Evolutionary conservation across 1,140 invertebrate species (phyloP), one percentile per base, ranked within the genome.

Genomic region (Papilio machaon): DNA sequence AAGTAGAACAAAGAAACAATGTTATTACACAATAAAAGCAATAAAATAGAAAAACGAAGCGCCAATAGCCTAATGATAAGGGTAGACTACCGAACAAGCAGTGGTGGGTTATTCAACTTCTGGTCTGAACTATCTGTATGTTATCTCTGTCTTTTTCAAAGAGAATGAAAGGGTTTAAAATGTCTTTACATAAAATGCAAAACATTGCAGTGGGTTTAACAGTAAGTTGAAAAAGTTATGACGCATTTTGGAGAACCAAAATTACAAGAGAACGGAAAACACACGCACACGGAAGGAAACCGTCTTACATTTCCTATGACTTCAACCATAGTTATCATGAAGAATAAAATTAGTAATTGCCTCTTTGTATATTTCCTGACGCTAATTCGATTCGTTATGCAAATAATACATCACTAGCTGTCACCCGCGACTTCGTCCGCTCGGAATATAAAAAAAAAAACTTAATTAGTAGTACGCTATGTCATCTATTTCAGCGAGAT

Each of bases 1-100:
- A 52, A 30, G 46, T 76, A 49, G 74, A 70, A 70, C 64, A 70
- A 70, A 70, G 64, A 70, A 38, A 70, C 64, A 70, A 70, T 70
- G 7, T 15, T 15, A 70, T 70, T 70, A 15, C 64, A 70, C 64
- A 70, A 70, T 70, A 70, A 15, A 70, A 35, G 30, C 64, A 70
- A 35, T 70, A 70, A 15, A 70, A 35, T 15, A 8, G 3, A 64
- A 64, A 64, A 23, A 30, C 23, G n/a, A 23, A 60, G 19, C 11
- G 9, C 19, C 19, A 64, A 64, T 64, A 64, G 10, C 10, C 8
- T 60, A 8, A 19, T 7, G 17, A 54, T 54, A n/a, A 9, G 17
- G 17, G 17, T 7, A 17, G 54, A 17, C 54, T 58, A 58, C 17
- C 54, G 54, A 58, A 19, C 7, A 9, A 58, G 15, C 17, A n/a